Evolutionary conservation across 2,888 invertebrate genomes (phyloP).

Genomic region (Melanotus villosus): DNA sequence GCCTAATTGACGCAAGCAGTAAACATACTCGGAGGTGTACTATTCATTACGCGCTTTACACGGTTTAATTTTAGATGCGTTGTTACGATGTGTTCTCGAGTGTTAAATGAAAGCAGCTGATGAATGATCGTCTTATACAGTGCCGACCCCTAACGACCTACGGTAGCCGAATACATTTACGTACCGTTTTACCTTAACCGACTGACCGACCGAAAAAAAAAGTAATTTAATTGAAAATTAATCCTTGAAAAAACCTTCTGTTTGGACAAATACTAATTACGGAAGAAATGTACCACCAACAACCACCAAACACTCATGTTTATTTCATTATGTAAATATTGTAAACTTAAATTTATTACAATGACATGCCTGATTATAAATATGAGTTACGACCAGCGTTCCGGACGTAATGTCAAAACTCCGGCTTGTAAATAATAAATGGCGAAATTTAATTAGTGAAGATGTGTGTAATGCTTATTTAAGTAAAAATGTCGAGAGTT

Average conservation of each 20-base stretch:
- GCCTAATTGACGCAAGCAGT: conserved; percentile 54
- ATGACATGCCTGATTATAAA: conserved; percentile 7
- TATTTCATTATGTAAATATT: conserved; percentile 13
- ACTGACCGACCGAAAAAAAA: no score
- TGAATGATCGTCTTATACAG: conserved; percentile 51
- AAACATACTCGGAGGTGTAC: conserved; percentile 49
- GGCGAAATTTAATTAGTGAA: no score
- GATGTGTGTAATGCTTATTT: no score
- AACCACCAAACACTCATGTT: conserved; percentile 1
- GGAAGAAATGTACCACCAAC: neutral
- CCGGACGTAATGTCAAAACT: no score
- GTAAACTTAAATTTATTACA: conserved; percentile 3
- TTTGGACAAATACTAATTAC: neutral
- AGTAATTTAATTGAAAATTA: conserved; percentile 15
- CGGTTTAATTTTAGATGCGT: conserved; percentile 53
- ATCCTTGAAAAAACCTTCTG: neutral
- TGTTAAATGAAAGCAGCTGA: conserved; percentile 55
- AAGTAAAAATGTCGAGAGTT: no score
- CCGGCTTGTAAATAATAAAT: no score
- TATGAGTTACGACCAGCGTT: neutral
- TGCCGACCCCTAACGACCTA: conserved; percentile 48
- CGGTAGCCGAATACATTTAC: conserved; percentile 48
- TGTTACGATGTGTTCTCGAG: conserved; percentile 51
- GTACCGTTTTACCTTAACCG: conserved; percentile 10
- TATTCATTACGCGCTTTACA: conserved; percentile 56